Evolutionary conservation across 2,888 invertebrate species (phyloP), one percentile per base, ranked within the genome.

Genomic region (Ormia ochracea): DNA sequence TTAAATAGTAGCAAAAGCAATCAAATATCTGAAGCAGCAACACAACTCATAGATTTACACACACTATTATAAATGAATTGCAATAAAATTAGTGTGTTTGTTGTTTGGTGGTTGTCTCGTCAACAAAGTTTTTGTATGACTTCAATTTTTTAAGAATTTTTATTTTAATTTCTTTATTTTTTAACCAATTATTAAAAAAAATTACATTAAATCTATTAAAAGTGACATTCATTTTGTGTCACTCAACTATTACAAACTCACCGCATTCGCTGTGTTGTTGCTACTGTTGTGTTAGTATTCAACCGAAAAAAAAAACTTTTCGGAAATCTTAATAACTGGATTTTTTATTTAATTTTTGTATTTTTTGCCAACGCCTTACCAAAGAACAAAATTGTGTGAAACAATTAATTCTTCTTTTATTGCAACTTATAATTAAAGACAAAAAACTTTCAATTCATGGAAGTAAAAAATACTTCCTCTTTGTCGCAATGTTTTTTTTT

Each of bases 81-180:
- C 69, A 78, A 56, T 74, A 72, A 50, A 63, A 63, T 19, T 58
- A 43, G 21, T 63, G 19, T 36, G 33, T 59, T 52, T 66, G 41
- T 63, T 65, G 69, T 33, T 43, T 41, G 61, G 48, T 26, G 19
- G 61, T 17, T 52, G 58, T 28, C 48, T 48, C 56, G 65, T 65
- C 43, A 50, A 63, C 61, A n/a, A n/a, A n/a, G 70, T 72, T 76
- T 76, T 80, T 73, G 61, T 80, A 73, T 58, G 76, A 80, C 80
- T 80, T 76, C 80, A 80, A 65, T 76, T 76, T 56, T 76, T 76
- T 59, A 66, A 76, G 21, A 65, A 45, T 21, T 33, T 48, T 56
- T 36, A n/a, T n/a, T 43, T 33, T 31, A 38, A 48, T 70, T 33
- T 52, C 33, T 50, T 63, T 52, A 28, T 43, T 58, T 58, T 69